A percentile compares a stretch with the other conserved stretches of the same genome.
Evolutionary conservation across 1,140 invertebrate genomes (phyloP).

Genomic region (Leptinotarsa defecta): DNA sequence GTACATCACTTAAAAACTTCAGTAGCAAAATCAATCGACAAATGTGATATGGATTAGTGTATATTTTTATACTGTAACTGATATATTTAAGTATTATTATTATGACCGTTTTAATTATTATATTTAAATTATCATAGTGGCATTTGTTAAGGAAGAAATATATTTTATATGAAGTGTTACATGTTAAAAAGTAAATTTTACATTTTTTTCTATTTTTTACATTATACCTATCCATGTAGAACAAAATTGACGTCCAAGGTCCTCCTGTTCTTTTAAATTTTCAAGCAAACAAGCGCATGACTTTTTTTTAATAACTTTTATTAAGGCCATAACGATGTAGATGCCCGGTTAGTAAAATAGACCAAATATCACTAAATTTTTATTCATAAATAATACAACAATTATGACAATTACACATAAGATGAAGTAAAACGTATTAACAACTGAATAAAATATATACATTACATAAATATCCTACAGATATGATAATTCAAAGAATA

Average conservation of each 20-base stretch:
- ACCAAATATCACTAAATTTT: slow-evolving; percentile 2
- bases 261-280: too few species aligned
- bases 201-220: neutral
- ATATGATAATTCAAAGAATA: slow-evolving; percentile 14
- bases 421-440: slow-evolving; percentile 23
- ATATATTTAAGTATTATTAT: slow-evolving; percentile 23
- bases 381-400: slow-evolving; percentile 28
- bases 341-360: too few species aligned
- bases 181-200: neutral
- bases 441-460: slow-evolving; percentile 32
- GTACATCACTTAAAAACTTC: neutral
- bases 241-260: too few species aligned
- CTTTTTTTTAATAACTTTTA: too few species aligned
- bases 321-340: too few species aligned
- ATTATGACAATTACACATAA: slow-evolving; percentile 16
- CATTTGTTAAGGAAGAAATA: slow-evolving; percentile 10
- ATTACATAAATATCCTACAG: slow-evolving; percentile 25
- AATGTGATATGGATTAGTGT: slow-evolving; percentile 22
- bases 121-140: slow-evolving; percentile 20
- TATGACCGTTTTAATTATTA: slow-evolving; percentile 9
- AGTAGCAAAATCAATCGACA: neutral
- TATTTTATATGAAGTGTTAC: slow-evolving; percentile 24
- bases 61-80: slow-evolving; percentile 16
- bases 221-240: too few species aligned
- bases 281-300: too few species aligned